Percentiles rank a stretch among this genome's conserved stretches.
These are phyloP conservation scores for Terebella lapidaria DNA, from an alignment of 2,888 invertebrate species.

Conservation along the genomic window DNA sequence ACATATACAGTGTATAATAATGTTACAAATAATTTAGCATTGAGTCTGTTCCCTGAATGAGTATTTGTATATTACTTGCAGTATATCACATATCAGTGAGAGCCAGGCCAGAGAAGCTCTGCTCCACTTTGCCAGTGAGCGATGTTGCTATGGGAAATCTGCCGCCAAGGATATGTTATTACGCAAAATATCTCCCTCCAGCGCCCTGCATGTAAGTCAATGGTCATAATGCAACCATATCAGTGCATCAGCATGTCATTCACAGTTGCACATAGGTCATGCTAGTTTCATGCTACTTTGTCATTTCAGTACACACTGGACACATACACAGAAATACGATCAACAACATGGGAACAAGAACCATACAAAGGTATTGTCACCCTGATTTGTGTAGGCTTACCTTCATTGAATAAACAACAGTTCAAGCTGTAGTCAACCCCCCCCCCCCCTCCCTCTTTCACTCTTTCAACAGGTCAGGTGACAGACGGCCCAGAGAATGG, in stretches of 20 bases:
- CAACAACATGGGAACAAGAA: slow-evolving; percentile 44
- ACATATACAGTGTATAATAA: too few relatives aligned
- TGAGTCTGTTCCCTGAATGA: too few relatives aligned
- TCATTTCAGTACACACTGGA: slow-evolving; percentile 27
- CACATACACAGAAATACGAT: slow-evolving; percentile 27
- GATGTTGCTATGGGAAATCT: slow-evolving; percentile 27
- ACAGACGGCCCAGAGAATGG: slow-evolving; percentile 27
- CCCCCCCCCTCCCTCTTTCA: background rate
- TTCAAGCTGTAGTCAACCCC: too few relatives aligned
- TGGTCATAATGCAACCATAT: background rate
- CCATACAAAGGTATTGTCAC: slow-evolving; percentile 28
- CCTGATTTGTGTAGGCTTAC: too few relatives aligned
- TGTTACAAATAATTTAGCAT: too few relatives aligned
- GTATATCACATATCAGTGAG: slow-evolving; percentile 20
- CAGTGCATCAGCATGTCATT: background rate
- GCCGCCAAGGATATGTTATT: slow-evolving; percentile 23
- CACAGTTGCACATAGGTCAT: too few relatives aligned
- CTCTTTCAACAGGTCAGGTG: slow-evolving; percentile 19
- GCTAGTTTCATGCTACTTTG: too few relatives aligned
- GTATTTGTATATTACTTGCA: slow-evolving; percentile 9
- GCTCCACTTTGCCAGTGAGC: slow-evolving; percentile 15
- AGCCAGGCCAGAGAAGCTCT: slow-evolving; percentile 23
- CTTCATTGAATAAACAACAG: too few relatives aligned
- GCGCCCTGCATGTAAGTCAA: slow-evolving; percentile 25
- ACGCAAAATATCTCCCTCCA: slow-evolving; percentile 20